A percentile compares a stretch with the other conserved stretches of the same genome.
Evolutionary conservation across 2,797 vertebrate genomes (phyloP).

Genomic region (Babyrousa celebensis): DNA sequence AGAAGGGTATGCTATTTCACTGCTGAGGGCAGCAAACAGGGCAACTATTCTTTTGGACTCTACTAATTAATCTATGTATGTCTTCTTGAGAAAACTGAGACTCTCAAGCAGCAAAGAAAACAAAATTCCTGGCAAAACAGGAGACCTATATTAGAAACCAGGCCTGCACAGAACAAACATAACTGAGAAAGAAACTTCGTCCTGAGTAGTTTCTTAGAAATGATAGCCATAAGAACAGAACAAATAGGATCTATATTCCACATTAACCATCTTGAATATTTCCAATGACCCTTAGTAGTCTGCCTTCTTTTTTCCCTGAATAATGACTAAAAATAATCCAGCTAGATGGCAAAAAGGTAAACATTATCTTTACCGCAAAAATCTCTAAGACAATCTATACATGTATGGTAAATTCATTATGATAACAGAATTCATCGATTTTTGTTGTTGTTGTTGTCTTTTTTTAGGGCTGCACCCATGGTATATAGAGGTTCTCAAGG

Average conservation of each 20-base stretch:
- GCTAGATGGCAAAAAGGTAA: slow-evolving; percentile 29
- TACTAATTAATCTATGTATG: slow-evolving; percentile 62
- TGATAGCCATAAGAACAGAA: slow-evolving; percentile 22
- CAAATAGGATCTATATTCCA: not conserved
- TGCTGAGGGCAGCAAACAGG: slow-evolving; percentile 53
- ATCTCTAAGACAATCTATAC: not conserved
- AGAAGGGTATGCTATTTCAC: slow-evolving; percentile 61
- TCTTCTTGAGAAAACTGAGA: slow-evolving; percentile 74
- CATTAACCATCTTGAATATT: slow-evolving; percentile 14
- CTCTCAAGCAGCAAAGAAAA: slow-evolving; percentile 72
- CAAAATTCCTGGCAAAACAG: slow-evolving; percentile 67
- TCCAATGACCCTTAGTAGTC: not conserved
- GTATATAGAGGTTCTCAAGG: too few species aligned
- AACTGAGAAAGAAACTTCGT: slow-evolving; percentile 32
- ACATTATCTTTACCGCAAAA: slow-evolving; percentile 17
- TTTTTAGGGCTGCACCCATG: too few species aligned
- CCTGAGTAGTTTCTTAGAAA: slow-evolving; percentile 46
- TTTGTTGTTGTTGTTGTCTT: too few species aligned
- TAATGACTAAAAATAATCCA: slow-evolving; percentile 36
- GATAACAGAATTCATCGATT: not conserved
- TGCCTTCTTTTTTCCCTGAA: slow-evolving; percentile 1
- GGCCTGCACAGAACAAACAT: slow-evolving; percentile 3
- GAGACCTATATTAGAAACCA: slow-evolving; percentile 14
- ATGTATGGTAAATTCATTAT: not conserved
- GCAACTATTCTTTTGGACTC: slow-evolving; percentile 65